A percentile compares a stretch with the other conserved stretches of the same genome.
Evolutionary conservation across 2,797 vertebrate genomes (phyloP).

Genomic region (Dryobates pubescens): DNA sequence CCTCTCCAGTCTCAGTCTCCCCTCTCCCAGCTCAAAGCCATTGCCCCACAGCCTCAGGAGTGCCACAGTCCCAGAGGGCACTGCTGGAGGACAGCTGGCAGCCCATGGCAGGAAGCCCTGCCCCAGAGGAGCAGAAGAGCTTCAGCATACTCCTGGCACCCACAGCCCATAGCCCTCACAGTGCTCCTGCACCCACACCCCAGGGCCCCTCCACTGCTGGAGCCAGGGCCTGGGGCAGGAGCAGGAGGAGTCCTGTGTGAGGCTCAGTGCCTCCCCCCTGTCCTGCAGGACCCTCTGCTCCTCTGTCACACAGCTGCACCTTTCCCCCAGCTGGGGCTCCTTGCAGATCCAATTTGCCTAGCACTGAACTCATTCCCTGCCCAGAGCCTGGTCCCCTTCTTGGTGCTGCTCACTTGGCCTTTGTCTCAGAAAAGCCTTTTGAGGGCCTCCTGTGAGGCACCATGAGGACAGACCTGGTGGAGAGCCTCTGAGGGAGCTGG

Average conservation of each 20-base stretch:
- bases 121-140: background rate
- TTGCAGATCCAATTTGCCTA: background rate
- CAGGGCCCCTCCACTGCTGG: background rate
- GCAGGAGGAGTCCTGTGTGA: background rate
- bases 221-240: background rate
- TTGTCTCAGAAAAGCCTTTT: background rate
- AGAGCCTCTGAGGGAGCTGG: too few relatives aligned
- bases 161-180: background rate
- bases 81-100: background rate
- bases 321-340: background rate
- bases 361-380: background rate
- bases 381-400: background rate
- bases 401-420: background rate
- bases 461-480: background rate
- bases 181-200: rapidly evolving
- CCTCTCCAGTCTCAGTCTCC: too few relatives aligned
- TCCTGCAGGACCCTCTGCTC: background rate
- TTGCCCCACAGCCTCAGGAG: background rate
- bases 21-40: too few relatives aligned
- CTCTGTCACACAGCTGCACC: background rate
- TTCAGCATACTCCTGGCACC: background rate
- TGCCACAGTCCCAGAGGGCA: rapidly evolving
- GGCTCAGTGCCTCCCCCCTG: background rate
- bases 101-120: background rate
- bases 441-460: background rate